A percentile compares a stretch with the other conserved stretches of the same genome.
These are phyloP conservation scores for Callaeas wilsoni DNA, from an alignment of 2,113 vertebrate species.

Conservation along the genomic window DNA sequence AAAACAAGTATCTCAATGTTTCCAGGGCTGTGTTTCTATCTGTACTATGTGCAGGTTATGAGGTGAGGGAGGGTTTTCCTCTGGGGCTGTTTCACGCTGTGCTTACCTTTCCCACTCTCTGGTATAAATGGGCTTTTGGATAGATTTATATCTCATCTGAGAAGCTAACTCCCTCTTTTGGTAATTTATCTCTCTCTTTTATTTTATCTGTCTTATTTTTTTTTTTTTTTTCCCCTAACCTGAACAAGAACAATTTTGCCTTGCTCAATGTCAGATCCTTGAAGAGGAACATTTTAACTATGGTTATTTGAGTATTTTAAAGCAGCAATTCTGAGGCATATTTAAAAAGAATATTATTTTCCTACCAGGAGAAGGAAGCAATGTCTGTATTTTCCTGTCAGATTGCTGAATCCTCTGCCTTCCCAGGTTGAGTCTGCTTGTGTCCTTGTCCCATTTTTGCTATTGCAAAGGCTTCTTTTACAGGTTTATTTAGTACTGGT, in stretches of 20 bases:
- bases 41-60: not conserved
- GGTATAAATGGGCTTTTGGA: not conserved
- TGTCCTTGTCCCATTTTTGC: not conserved
- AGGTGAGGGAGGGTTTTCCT: not conserved
- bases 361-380: not conserved
- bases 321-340: not conserved
- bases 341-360: not conserved
- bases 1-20: not conserved
- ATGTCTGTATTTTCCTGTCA: not conserved
- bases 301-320: not conserved
- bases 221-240: not conserved
- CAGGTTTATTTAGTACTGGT: not conserved
- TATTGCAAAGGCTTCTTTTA: not conserved
- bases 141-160: not conserved
- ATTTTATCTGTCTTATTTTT: no score
- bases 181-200: not conserved
- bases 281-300: not conserved
- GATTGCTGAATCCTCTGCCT: not conserved
- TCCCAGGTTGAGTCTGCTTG: not conserved
- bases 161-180: not conserved
- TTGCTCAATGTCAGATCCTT: not conserved
- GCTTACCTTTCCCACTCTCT: not conserved
- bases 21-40: not conserved
- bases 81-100: not conserved
- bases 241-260: not conserved